Conservation (phyloP, 2,888 invertebrate genomes). For the Drosophila lacicola region DNA sequence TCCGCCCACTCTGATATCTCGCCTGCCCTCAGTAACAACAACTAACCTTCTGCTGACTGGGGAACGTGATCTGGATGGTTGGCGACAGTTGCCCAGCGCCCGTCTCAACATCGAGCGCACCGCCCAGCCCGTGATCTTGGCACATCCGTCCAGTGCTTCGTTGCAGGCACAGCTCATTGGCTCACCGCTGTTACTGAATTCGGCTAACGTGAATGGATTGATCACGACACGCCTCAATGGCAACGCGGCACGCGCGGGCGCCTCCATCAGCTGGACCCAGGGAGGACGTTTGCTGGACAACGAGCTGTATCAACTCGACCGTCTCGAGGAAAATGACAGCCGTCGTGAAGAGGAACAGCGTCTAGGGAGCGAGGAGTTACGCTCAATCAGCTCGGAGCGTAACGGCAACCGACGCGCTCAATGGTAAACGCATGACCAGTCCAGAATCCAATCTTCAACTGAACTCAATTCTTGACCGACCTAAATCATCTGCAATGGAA, state of each 20-base stretch:
- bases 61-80: slow-evolving; percentile 71
- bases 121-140: slow-evolving; percentile 74
- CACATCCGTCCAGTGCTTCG: slow-evolving; percentile 82
- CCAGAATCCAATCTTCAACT: slow-evolving; percentile 42
- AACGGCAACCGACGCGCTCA: slow-evolving; percentile 47
- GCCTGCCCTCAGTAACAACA: slow-evolving; percentile 60
- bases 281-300: slow-evolving; percentile 61
- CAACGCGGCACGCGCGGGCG: slow-evolving; percentile 54
- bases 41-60: slow-evolving; percentile 68
- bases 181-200: slow-evolving; percentile 77
- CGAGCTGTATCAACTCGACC: slow-evolving; percentile 68
- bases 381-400: slow-evolving; percentile 46
- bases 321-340: slow-evolving; percentile 53
- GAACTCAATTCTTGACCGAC: slow-evolving; percentile 53
- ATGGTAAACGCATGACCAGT: slow-evolving; percentile 48
- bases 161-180: slow-evolving; percentile 83
- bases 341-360: slow-evolving; percentile 36
- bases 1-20: slow-evolving; percentile 80
- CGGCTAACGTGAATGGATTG: slow-evolving; percentile 64
- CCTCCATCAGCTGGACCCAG: slow-evolving; percentile 61
- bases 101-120: slow-evolving; percentile 77
- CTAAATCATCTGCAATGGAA: slow-evolving; percentile 49
- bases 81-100: slow-evolving; percentile 65
- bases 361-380: slow-evolving; percentile 48
- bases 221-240: slow-evolving; percentile 63